Evolutionary conservation across 2,888 invertebrate species (phyloP), one percentile per base, ranked within the genome.

Genomic region (Crossocerus cetratus): DNA sequence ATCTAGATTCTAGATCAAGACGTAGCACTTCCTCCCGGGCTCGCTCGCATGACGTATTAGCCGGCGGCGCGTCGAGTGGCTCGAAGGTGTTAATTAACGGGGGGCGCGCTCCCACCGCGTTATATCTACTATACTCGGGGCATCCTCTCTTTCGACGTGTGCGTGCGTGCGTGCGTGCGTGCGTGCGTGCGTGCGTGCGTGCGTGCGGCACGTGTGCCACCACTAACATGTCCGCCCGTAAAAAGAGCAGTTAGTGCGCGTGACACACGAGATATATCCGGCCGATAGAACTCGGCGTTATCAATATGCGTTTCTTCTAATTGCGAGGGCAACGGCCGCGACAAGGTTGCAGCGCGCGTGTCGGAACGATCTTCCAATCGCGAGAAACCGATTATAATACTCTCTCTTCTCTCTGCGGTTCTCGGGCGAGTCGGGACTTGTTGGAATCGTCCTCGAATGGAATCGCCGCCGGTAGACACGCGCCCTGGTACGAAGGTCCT

Each of bases 191-290:
- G 8, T 32, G 5, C 11, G 5, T 5, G 8, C 11, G 8, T n/a
- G n/a, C n/a, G 23, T 8, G 8, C 8, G 23, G 23, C 23, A 32
- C 23, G 32, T 32, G 32, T 32, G 4, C 32, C 32, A 2, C 8
- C 5, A 32, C 32, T 11, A 74, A 73, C 71, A 65, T 71, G 62
- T 59, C 76, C 76, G 65, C 23, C 64, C 60, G 60, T 72, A 77
- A 77, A 80, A 73, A 69, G 66, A 69, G 55, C 55, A 42, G 18
- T 49, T 55, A 63, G 72, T 68, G 56, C 69, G 68, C 66, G 69
- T 68, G 56, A 68, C 68, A 72, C 57, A 55, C 54, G 69, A 59
- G 80, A 80, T 80, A 80, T 80, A 74, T 68, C 55, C 68, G n/a
- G 22, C 61, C 74, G 81, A 80, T 80, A 76, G 74, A 66, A 60